These are phyloP conservation scores for Achroia grisella DNA, from an alignment of 1,140 invertebrate species.

Conservation along the genomic window DNA sequence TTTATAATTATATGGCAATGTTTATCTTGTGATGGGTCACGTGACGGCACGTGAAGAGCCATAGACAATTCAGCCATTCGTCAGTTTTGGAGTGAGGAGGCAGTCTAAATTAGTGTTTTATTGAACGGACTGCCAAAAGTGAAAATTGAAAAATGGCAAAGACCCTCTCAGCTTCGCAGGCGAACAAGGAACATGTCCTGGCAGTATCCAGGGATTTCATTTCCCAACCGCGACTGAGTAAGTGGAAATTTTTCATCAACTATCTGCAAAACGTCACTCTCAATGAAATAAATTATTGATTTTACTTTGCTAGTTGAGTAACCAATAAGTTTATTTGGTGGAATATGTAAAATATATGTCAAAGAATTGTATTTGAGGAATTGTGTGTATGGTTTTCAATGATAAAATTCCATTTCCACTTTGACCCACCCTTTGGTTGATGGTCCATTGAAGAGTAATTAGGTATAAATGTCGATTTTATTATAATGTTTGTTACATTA, in stretches of 20 bases:
- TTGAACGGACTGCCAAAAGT: conserved; percentile 47
- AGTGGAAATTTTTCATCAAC: conserved; percentile 71
- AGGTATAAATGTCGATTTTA: too few species aligned
- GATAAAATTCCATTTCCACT: too few species aligned
- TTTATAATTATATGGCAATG: conserved; percentile 21
- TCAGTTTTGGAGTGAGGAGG: conserved; percentile 71
- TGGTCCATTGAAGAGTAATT: too few species aligned
- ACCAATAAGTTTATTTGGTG: too few species aligned
- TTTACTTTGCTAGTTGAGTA: conserved; percentile 17
- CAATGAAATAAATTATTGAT: conserved; percentile 50
- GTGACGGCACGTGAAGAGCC: conserved; percentile 74
- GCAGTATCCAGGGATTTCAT: conserved; percentile 97
- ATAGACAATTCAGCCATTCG: conserved; percentile 70
- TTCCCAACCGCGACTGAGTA: conserved; percentile 97
- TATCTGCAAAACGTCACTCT: conserved; percentile 10
- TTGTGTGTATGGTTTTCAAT: too few species aligned
- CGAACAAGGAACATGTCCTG: conserved; percentile 85
- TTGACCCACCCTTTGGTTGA: too few species aligned
- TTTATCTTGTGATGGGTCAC: conserved; percentile 68
- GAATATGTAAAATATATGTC: too few species aligned
- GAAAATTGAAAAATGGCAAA: conserved; percentile 58
- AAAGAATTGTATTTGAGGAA: too few species aligned
- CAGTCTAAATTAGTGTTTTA: conserved; percentile 56
- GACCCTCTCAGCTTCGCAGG: conserved; percentile 39
- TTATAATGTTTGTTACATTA: too few species aligned